phyloP scores from a whole-genome alignment of 2,888 invertebrate species.

The Nudaria mundana region DNA sequence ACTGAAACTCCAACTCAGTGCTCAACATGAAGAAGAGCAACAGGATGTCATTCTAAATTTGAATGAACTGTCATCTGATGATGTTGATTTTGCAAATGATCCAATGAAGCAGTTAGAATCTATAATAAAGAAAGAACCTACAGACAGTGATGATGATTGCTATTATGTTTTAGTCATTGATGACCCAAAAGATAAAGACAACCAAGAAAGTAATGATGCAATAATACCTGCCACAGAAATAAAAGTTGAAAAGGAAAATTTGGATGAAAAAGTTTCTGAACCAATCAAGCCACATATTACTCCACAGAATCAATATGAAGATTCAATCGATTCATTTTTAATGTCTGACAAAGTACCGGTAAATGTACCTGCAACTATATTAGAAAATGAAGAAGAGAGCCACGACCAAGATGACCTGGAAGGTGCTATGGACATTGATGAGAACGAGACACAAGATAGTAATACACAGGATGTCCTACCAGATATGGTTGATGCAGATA shows the following conservation, averaged over 20 bases:
- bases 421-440: conserved; percentile 48
- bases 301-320: conserved; percentile 45
- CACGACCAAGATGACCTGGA: conserved; percentile 49
- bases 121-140: conserved; percentile 66
- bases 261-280: conserved; percentile 17
- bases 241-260: conserved; percentile 25
- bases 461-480: conserved; percentile 36
- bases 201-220: conserved; percentile 12
- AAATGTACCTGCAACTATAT: conserved; percentile 70
- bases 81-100: conserved; percentile 54
- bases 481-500: conserved; percentile 31
- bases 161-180: conserved; percentile 75
- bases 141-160: conserved; percentile 70
- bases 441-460: conserved; percentile 43
- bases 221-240: conserved; percentile 8
- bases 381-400: conserved; percentile 67
- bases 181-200: conserved; percentile 48
- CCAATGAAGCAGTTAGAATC: conserved; percentile 64
- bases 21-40: conserved; percentile 40
- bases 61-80: conserved; percentile 13
- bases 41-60: conserved; percentile 15
- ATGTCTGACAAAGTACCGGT: conserved; percentile 58
- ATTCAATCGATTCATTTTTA: conserved; percentile 60
- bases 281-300: conserved; percentile 15
- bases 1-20: conserved; percentile 56